These are phyloP conservation scores for Glaucomys volans DNA, from an alignment of 2,113 vertebrate genomes.

Conservation along the genomic window DNA sequence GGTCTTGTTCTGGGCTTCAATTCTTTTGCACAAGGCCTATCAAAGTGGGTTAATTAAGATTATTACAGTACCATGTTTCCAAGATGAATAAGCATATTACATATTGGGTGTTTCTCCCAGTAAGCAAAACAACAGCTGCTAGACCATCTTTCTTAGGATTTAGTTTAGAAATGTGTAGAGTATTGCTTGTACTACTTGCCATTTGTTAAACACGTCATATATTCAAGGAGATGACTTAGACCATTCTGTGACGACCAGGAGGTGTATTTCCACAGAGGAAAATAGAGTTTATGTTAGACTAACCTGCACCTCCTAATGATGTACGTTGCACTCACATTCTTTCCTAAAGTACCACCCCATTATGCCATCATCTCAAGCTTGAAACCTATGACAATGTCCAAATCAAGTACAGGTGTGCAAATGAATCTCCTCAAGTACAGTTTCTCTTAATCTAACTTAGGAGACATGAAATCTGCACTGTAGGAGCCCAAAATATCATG, in stretches of 20 bases:
- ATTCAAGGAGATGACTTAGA: not conserved
- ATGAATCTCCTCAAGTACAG: not conserved
- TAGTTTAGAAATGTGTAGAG: not conserved
- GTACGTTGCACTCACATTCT: not conserved
- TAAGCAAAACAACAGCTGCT: not conserved
- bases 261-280: not conserved
- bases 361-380: not conserved
- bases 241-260: not conserved
- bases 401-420: not conserved
- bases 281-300: not conserved
- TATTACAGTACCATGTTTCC: not conserved
- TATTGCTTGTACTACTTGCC: not conserved
- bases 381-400: not conserved
- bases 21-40: not conserved
- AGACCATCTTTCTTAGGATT: not conserved
- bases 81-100: not conserved
- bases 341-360: not conserved
- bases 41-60: not conserved
- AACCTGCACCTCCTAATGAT: not conserved
- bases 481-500: not conserved
- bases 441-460: not conserved
- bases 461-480: not conserved
- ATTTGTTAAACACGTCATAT: not conserved
- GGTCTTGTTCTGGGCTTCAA: not conserved
- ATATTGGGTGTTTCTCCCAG: not conserved